phyloP scores from a whole-genome alignment of 2,797 vertebrate genomes.

The Amblyopsis hoosieri region DNA sequence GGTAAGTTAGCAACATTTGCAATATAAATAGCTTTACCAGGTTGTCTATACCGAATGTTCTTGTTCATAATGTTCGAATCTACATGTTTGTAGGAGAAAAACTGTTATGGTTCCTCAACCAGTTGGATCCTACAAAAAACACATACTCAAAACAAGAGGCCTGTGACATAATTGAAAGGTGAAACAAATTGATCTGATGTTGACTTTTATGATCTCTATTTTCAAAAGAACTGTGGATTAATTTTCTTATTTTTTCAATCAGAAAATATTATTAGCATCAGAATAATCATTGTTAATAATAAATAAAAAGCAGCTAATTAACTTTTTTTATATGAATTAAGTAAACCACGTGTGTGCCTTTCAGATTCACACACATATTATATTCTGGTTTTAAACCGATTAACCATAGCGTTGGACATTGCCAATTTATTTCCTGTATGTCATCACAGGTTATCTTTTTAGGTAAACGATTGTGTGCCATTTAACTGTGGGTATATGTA shows the following conservation, averaged over 20 bases:
- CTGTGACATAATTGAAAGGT: conserved; percentile 90
- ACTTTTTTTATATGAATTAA: too few species aligned
- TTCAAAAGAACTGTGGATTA: too few species aligned
- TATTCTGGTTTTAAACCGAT: too few species aligned
- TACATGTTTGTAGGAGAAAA: conserved; percentile 84
- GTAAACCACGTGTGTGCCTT: too few species aligned
- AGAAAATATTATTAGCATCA: too few species aligned
- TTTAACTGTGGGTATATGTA: background rate
- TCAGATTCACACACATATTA: background rate
- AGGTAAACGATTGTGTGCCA: background rate
- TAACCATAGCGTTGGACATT: too few species aligned
- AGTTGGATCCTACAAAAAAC: conserved; percentile 82
- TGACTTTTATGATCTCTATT: background rate
- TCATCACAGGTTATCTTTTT: too few species aligned
- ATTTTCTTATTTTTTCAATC: too few species aligned
- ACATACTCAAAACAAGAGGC: conserved; percentile 88
- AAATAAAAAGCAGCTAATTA: too few species aligned
- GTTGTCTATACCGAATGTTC: background rate
- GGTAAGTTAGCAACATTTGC: conserved; percentile 70
- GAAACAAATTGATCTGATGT: conserved; percentile 4
- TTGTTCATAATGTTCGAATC: background rate
- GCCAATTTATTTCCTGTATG: too few species aligned
- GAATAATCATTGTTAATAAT: too few species aligned
- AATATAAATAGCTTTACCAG: background rate
- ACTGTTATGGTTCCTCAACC: conserved; percentile 91